Conservation (phyloP, 1,140 invertebrate species). For the Teleogryllus occipitalis region DNA sequence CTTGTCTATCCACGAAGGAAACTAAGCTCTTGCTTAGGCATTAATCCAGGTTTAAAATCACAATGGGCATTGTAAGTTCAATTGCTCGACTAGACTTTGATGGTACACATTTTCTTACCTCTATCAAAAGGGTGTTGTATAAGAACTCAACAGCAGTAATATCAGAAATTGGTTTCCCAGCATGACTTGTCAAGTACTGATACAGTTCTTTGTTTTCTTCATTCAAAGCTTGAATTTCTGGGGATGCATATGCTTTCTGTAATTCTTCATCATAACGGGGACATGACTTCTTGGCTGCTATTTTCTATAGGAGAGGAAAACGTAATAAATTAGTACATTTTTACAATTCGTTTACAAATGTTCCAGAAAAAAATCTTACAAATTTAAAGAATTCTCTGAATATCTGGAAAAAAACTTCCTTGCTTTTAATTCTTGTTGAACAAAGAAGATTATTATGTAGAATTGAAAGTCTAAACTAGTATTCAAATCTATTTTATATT, state of each 20-base stretch:
- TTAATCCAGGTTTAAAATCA: too few species aligned
- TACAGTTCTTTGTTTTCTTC: conserved; percentile 52
- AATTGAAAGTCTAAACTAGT: too few species aligned
- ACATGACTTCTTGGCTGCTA: conserved; percentile 54
- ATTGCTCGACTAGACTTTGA: neutral
- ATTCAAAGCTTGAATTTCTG: conserved; percentile 44
- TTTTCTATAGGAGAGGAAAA: conserved; percentile 37
- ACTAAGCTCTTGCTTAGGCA: too few species aligned
- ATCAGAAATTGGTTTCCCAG: conserved; percentile 54
- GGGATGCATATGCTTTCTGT: conserved; percentile 43
- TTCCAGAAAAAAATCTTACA: neutral
- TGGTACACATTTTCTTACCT: conserved; percentile 37
- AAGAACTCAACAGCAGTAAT: conserved; percentile 61
- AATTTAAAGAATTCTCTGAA: too few species aligned
- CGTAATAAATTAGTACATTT: too few species aligned
- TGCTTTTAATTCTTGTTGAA: too few species aligned
- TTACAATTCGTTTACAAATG: neutral
- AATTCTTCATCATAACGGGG: conserved; percentile 49
- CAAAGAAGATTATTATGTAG: too few species aligned
- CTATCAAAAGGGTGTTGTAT: conserved; percentile 63
- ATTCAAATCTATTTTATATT: too few species aligned
- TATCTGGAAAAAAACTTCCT: too few species aligned
- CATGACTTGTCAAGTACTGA: conserved; percentile 50
- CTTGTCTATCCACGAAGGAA: too few species aligned
- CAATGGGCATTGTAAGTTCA: too few species aligned